Conservation (phyloP, 37 sponge, comb jelly and placozoan genomes). For the Halisarca cf. caerulea region DNA sequence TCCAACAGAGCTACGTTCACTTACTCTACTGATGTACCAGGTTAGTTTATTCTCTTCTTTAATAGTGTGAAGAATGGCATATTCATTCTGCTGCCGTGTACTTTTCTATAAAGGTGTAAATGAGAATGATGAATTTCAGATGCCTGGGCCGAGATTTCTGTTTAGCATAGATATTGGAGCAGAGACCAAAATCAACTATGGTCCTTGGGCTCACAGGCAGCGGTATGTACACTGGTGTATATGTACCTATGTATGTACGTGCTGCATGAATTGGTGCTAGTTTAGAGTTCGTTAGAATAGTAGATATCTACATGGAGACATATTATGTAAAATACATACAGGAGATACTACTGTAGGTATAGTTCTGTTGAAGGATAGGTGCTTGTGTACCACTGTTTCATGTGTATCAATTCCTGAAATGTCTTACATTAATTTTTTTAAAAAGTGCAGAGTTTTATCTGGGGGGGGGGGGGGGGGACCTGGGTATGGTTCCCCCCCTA, state of each 20-base stretch:
- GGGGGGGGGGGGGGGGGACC: too few species aligned
- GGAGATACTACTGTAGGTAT: not conserved
- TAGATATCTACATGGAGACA: too few species aligned
- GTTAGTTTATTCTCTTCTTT: not conserved
- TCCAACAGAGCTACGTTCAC: not conserved
- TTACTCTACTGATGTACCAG: constrained; percentile 1
- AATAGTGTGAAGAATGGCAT: not conserved
- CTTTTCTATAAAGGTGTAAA: not conserved
- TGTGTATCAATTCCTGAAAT: not conserved
- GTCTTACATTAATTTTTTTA: too few species aligned
- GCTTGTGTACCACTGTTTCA: too few species aligned
- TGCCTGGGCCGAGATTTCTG: constrained; percentile 45
- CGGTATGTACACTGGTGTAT: constrained; percentile 32
- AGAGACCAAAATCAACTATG: constrained; percentile 57
- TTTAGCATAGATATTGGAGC: constrained; percentile 50
- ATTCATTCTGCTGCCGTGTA: not conserved
- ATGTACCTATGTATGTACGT: too few species aligned
- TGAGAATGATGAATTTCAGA: not conserved
- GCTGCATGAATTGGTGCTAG: too few species aligned
- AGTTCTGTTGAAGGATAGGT: not conserved
- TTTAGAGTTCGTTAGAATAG: too few species aligned
- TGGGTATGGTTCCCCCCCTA: too few species aligned
- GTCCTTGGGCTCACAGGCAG: constrained; percentile 60
- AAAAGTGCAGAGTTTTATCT: too few species aligned
- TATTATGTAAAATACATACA: too few species aligned